phyloP scores from a whole-genome alignment of 2,113 vertebrate genomes.

The Chiloscyllium plagiosum region DNA sequence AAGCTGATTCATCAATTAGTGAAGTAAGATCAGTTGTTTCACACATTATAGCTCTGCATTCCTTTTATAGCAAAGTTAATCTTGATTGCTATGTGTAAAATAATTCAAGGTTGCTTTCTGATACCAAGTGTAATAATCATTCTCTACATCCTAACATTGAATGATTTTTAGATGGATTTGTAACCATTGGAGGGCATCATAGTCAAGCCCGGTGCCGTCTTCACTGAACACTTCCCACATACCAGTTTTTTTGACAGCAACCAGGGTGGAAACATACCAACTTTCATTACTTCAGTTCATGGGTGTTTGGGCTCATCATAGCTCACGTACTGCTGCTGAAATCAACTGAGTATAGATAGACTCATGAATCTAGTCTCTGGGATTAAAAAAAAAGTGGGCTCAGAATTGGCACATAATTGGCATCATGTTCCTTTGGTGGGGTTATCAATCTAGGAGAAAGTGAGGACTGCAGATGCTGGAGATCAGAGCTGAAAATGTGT shows the following conservation, averaged over 20 bases:
- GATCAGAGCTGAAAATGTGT: too few species aligned
- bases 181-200: neutral
- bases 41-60: neutral
- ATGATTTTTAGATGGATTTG: neutral
- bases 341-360: too few species aligned
- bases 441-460: too few species aligned
- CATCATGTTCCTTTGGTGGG: too few species aligned
- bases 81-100: neutral
- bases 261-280: neutral
- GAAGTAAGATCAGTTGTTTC: conserved; percentile 50
- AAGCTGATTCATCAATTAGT: conserved; percentile 49
- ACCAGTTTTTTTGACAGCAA: neutral
- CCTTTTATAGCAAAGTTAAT: neutral
- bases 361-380: too few species aligned
- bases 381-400: too few species aligned
- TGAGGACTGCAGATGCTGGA: too few species aligned
- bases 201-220: neutral
- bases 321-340: too few species aligned
- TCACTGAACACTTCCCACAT: neutral
- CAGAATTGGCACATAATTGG: too few species aligned
- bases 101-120: neutral
- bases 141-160: neutral
- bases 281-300: neutral
- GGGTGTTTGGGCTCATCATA: neutral
- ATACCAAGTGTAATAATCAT: neutral